Percentiles rank a stretch among this genome's conserved stretches.
Conservation (phyloP, 2,888 invertebrate species). For the Drosophila prostipennis region DNA sequence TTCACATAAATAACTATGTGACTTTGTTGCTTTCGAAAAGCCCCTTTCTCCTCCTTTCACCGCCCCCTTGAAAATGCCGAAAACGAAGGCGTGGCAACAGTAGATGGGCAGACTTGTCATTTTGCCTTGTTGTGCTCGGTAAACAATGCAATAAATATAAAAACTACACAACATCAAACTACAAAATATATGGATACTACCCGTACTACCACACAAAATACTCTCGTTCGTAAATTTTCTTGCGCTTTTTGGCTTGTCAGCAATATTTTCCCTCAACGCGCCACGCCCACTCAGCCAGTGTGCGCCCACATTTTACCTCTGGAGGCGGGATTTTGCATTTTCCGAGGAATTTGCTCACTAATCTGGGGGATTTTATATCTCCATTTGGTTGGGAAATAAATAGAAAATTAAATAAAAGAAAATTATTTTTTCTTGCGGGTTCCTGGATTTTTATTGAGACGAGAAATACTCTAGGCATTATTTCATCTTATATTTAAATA, state of each 20-base stretch:
- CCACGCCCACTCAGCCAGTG: slow-evolving; percentile 14
- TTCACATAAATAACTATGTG: slow-evolving; percentile 9
- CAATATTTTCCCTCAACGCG: slow-evolving; percentile 11
- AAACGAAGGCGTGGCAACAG: slow-evolving; percentile 9
- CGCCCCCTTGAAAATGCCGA: not conserved
- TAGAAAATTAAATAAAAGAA: not conserved
- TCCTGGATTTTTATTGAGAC: no score
- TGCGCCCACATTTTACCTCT: slow-evolving; percentile 14
- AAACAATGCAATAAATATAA: slow-evolving; percentile 41
- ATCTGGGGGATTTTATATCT: slow-evolving; percentile 10
- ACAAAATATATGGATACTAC: slow-evolving; percentile 7
- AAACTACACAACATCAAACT: slow-evolving; percentile 29
- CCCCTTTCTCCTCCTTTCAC: not conserved
- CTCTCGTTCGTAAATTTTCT: slow-evolving; percentile 25
- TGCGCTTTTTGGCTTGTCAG: slow-evolving; percentile 23
- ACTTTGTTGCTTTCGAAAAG: not conserved
- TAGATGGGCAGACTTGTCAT: slow-evolving; percentile 23
- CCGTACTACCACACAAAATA: slow-evolving; percentile 1
- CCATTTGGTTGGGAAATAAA: not conserved
- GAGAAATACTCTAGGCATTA: no score
- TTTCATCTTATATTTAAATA: no score
- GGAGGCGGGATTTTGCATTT: slow-evolving; percentile 3
- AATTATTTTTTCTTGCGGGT: not conserved
- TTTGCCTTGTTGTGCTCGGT: slow-evolving; percentile 15
- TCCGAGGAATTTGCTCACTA: not conserved